These are phyloP conservation scores for Propsilocerus akamusi DNA, from an alignment of 1,140 invertebrate genomes.

Conservation along the genomic window DNA sequence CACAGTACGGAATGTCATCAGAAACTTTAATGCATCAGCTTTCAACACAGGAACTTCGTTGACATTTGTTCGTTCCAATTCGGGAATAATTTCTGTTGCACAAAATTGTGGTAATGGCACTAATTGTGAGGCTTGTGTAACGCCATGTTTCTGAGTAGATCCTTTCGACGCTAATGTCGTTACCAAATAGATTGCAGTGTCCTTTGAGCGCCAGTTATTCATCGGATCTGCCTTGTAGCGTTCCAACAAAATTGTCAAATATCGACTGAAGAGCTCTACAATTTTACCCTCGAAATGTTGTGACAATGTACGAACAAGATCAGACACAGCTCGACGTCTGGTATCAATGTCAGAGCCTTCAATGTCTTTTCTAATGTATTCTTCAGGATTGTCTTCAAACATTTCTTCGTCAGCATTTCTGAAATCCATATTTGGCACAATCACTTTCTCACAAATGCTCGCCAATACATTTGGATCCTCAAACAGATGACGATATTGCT, in stretches of 20 bases:
- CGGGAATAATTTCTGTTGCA: conserved; percentile 62
- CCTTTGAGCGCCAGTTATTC: conserved; percentile 81
- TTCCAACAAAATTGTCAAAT: conserved; percentile 63
- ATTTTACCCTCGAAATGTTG: conserved; percentile 82
- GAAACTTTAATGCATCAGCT: conserved; percentile 88
- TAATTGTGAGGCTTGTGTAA: conserved; percentile 75
- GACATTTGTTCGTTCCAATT: conserved; percentile 61
- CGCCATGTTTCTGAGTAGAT: conserved; percentile 78
- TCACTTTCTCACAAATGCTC: conserved; percentile 91
- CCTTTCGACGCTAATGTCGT: conserved; percentile 83
- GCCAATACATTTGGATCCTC: conserved; percentile 70
- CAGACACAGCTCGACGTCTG: conserved; percentile 81
- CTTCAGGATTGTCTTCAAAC: conserved; percentile 95
- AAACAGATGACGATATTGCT: conserved; percentile 75
- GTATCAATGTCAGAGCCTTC: conserved; percentile 98
- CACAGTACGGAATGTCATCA: conserved; percentile 87
- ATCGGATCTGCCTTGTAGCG: conserved; percentile 58
- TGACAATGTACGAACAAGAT: conserved; percentile 80
- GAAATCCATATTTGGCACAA: conserved; percentile 96
- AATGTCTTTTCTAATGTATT: conserved; percentile 92
- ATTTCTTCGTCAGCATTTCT: conserved; percentile 88
- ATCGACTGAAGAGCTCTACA: conserved; percentile 80
- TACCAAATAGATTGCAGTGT: conserved; percentile 89
- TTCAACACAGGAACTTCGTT: conserved; percentile 80
- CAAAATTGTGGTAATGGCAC: conserved; percentile 83